phyloP scores from a whole-genome alignment of 2,888 invertebrate genomes.

The Pycnomerus fuliginosus region DNA sequence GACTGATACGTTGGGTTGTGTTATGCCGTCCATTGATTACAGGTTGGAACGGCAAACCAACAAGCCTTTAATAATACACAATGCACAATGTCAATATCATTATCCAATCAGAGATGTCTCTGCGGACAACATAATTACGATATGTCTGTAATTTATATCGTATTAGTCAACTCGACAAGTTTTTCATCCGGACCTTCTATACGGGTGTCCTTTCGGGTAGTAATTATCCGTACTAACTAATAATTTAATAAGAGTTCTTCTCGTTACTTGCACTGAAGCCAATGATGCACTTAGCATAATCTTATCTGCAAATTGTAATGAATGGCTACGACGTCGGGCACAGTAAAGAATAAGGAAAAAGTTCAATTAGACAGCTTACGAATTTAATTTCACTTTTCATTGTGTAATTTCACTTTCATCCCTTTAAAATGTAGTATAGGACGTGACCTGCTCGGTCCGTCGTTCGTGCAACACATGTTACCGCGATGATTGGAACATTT shows the following conservation, averaged over 20 bases:
- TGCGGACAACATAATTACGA: conserved; percentile 52
- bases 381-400: conserved; percentile 19
- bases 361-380: no score
- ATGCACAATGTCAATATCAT: conserved; percentile 54
- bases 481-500: conserved; percentile 1
- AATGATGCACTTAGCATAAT: no score
- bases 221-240: conserved; percentile 44
- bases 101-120: conserved; percentile 55
- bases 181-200: conserved; percentile 37
- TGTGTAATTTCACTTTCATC: conserved; percentile 14
- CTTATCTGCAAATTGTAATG: no score
- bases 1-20: conserved; percentile 34
- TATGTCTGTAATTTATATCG: conserved; percentile 51
- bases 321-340: no score
- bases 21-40: conserved; percentile 41
- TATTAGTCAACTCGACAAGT: conserved; percentile 46
- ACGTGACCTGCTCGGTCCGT: conserved; percentile 9
- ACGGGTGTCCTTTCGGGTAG: conserved; percentile 42
- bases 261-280: conserved; percentile 28
- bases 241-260: conserved; percentile 46
- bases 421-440: conserved; percentile 8
- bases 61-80: conserved; percentile 50
- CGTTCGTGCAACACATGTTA: conserved; percentile 16
- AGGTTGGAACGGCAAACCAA: conserved; percentile 42
- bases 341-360: no score